Conservation (phyloP, 1,140 invertebrate genomes). For the Adelges cooleyi region DNA sequence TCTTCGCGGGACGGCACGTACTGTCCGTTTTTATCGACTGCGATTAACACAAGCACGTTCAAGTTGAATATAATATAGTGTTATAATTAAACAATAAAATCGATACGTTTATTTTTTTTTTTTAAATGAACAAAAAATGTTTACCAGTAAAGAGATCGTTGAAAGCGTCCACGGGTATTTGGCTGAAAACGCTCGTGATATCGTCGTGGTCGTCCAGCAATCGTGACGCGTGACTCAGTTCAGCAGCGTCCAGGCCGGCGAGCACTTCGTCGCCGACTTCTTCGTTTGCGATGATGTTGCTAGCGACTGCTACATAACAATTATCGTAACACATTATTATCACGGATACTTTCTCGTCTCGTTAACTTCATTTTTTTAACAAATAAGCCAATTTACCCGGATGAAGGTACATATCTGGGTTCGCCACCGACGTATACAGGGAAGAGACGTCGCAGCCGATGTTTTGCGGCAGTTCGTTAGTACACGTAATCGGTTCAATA, state of each 20-base stretch:
- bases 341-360: no score
- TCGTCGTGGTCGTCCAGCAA: constrained; percentile 71
- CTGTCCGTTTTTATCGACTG: constrained; percentile 58
- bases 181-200: constrained; percentile 76
- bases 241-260: constrained; percentile 36
- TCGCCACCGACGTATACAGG: constrained; percentile 5
- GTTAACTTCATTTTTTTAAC: not conserved
- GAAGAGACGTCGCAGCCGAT: constrained; percentile 12
- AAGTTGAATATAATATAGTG: no score
- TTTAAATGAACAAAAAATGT: no score
- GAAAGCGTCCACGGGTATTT: constrained; percentile 81
- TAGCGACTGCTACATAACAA: not conserved
- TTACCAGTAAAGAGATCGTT: constrained; percentile 74
- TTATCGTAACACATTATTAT: not conserved
- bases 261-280: constrained; percentile 40
- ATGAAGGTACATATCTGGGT: constrained; percentile 21
- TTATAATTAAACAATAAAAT: not conserved
- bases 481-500: constrained; percentile 19
- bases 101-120: constrained; percentile 30
- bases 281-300: constrained; percentile 32
- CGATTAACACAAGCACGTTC: constrained; percentile 25
- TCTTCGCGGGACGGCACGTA: constrained; percentile 63
- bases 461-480: constrained; percentile 20
- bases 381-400: not conserved
- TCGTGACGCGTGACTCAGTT: constrained; percentile 37